Evolutionary conservation across 2,888 invertebrate species (phyloP), one percentile per base, ranked within the genome.

Genomic region (Harpalus rufipes): DNA sequence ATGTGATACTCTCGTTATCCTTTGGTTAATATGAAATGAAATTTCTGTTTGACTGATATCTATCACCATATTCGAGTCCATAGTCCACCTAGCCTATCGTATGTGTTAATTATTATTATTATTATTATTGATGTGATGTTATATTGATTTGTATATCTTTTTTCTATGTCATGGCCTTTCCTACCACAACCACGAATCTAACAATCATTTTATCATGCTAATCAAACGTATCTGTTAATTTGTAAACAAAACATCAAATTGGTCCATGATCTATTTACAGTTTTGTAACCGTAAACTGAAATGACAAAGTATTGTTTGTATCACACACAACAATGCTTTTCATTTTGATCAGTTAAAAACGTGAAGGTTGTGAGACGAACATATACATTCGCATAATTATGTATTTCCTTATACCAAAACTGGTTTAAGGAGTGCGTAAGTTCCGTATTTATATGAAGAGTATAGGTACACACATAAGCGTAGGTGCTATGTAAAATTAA

Each of bases 261-360:
- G 44, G 44, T 51, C 44, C 44, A 51, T 51, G 44, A 51, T 12
- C 44, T 51, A 51, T 51, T 51, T 51, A 51, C 44, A 32, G 44
- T 51, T 51, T 51, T 12, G 44, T 51, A 51, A 51, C 32, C 1
- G 32, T 32, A 32, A 32, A 32, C 32, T 32, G 32, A 32, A 32
- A 32, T 32, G 32, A 32, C 32, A 32, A 32, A 32, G 32, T 32
- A 32, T 32, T 32, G 32, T 32, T 32, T 32, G 32, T 32, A 51
- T 51, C 10, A 51, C 44, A 51, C 10, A 51, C 5, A 51, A 51
- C 12, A 51, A 51, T 51, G 12, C 44, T 12, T 12, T 51, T 51
- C 10, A 51, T 51, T 51, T 12, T 12, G 44, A 51, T 51, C 32
- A 32, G 6, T 32, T 32, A 32, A 32, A 32, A 32, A 6, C 32